These are phyloP conservation scores for Vireo altiloquus DNA, from an alignment of 2,113 vertebrate species.

Conservation along the genomic window DNA sequence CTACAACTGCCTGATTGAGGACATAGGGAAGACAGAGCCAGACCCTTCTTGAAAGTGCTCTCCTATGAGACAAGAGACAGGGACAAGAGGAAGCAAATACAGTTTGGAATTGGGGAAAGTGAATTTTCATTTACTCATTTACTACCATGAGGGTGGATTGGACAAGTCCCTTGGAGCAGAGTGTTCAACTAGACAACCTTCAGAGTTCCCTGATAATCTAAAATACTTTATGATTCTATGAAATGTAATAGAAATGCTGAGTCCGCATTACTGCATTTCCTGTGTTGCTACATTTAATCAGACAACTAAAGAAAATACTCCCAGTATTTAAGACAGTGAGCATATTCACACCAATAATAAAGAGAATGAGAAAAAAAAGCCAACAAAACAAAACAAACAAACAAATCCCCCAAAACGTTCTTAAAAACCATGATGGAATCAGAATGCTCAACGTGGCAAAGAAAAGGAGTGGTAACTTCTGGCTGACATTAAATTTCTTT, in stretches of 20 bases:
- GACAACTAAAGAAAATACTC: background rate
- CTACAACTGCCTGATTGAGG: background rate
- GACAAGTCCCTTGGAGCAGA: background rate
- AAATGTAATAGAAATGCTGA: background rate
- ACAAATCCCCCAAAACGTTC: background rate
- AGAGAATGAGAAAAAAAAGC: background rate
- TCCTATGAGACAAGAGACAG: background rate
- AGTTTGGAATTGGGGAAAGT: background rate
- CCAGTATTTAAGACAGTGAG: background rate
- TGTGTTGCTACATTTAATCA: background rate
- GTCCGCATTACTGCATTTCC: background rate
- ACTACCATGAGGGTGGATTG: background rate
- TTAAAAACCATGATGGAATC: background rate
- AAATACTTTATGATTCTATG: background rate
- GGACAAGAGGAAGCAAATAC: background rate
- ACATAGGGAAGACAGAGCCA: background rate
- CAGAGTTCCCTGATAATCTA: background rate
- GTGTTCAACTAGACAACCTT: background rate
- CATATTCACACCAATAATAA: background rate
- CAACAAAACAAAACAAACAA: background rate
- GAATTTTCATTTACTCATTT: background rate
- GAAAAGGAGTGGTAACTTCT: background rate
- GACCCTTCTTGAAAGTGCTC: background rate
- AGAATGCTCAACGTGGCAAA: background rate
- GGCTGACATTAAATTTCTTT: background rate